A percentile compares a stretch with the other conserved stretches of the same genome.
These are phyloP conservation scores for Leptarthrus brevirostris DNA, from an alignment of 2,888 invertebrate genomes.

Conservation along the genomic window DNA sequence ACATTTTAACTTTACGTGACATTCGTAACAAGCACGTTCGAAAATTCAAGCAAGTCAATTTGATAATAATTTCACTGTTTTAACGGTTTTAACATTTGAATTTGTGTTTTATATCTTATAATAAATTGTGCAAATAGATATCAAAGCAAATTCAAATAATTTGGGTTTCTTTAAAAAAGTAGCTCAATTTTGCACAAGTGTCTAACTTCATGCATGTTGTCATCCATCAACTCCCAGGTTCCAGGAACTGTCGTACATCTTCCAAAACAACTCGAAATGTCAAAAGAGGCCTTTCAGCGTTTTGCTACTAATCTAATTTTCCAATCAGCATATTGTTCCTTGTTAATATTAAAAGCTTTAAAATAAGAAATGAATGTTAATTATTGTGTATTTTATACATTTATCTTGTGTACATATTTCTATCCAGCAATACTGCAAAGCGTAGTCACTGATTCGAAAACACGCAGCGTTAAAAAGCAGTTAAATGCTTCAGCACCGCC, in stretches of 20 bases:
- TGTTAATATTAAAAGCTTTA: background rate
- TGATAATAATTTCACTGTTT: background rate
- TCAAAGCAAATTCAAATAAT: no score
- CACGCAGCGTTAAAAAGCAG: conserved; percentile 29
- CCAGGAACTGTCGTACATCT: no score
- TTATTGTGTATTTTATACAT: background rate
- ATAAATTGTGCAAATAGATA: no score
- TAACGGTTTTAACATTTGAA: no score
- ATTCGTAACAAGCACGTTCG: background rate
- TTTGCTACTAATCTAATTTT: conserved; percentile 25
- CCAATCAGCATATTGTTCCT: background rate
- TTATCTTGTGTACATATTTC: conserved; percentile 1
- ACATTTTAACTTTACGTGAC: no score
- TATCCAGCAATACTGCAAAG: background rate
- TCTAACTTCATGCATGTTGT: conserved; percentile 21
- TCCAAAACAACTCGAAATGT: conserved; percentile 9
- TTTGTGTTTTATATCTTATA: no score
- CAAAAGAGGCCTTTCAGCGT: conserved; percentile 25
- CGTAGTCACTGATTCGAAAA: background rate
- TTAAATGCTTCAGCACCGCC: conserved; percentile 1
- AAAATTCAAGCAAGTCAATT: no score
- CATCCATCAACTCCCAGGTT: no score
- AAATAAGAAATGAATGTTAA: conserved; percentile 24
- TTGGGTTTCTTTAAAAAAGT: no score
- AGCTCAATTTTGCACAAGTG: no score